Evolutionary conservation across 2,113 vertebrate species (phyloP).

Genomic region (Psilopogon haemacephalus): DNA sequence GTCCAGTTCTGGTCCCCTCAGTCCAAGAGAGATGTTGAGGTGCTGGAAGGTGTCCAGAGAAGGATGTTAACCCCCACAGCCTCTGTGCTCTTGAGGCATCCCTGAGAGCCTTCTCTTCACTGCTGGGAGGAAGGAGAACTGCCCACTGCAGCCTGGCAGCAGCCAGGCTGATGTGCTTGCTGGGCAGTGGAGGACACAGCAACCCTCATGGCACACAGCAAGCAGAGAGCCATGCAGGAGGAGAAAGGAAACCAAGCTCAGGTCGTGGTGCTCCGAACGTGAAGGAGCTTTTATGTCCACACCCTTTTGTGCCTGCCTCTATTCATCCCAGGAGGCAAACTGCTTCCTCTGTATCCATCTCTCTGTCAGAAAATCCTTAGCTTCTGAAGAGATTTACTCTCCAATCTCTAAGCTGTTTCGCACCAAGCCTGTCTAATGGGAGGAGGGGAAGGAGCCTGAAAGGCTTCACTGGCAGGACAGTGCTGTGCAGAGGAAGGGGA

Average conservation of each 20-base stretch:
- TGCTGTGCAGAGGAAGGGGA: neutral
- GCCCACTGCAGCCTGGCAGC: neutral
- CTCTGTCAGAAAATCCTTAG: constrained; percentile 58
- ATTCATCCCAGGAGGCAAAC: neutral
- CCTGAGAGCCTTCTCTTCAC: neutral
- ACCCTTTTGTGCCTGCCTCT: neutral
- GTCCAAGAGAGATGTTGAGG: no score
- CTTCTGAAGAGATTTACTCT: constrained; percentile 25
- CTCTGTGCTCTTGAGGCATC: neutral
- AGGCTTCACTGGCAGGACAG: constrained; percentile 17
- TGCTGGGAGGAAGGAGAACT: neutral
- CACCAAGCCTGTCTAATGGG: neutral
- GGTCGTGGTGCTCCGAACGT: neutral
- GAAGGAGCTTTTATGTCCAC: neutral
- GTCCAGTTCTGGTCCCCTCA: no score
- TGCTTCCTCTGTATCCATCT: constrained; percentile 19
- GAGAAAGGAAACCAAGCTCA: neutral
- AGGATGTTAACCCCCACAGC: neutral
- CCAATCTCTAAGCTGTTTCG: neutral
- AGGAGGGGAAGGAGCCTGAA: constrained; percentile 14
- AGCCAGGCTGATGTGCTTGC: rapidly evolving
- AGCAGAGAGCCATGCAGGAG: neutral
- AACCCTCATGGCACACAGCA: neutral
- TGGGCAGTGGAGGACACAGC: neutral
- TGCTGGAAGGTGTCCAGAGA: no score